Evolutionary conservation across 2,797 vertebrate genomes (phyloP).

Genomic region (Mus minutoides): DNA sequence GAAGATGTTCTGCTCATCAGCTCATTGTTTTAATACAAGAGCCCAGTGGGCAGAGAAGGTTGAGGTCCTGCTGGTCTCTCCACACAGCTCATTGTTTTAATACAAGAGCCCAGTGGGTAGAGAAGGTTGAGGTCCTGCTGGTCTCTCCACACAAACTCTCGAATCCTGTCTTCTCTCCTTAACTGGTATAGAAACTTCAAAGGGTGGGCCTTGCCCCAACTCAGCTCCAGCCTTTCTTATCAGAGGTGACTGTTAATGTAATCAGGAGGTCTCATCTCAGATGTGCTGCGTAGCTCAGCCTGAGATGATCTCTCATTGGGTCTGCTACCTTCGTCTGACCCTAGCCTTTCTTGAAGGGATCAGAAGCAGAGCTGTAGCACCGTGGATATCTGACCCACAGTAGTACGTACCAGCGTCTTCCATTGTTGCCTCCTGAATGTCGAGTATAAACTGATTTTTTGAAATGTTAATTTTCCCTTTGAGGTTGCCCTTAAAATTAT

Average conservation of each 20-base stretch:
- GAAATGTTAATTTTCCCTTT: constrained; percentile 39
- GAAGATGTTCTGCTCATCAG: constrained; percentile 55
- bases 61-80: background rate
- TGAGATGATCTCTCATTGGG: background rate
- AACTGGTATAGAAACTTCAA: constrained; percentile 8
- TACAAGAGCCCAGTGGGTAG: background rate
- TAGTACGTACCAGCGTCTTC: constrained; percentile 74
- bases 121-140: background rate
- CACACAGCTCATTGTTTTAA: background rate
- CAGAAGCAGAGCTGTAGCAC: background rate
- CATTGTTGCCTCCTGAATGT: constrained; percentile 57
- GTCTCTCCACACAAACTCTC: background rate
- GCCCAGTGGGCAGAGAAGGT: background rate
- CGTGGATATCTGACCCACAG: constrained; percentile 72
- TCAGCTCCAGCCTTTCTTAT: constrained; percentile 54
- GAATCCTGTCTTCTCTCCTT: background rate
- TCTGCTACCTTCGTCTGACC: background rate
- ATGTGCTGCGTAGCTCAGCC: background rate
- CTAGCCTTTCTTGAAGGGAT: background rate
- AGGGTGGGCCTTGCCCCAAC: background rate
- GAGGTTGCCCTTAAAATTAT: constrained; percentile 47
- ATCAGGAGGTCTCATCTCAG: constrained; percentile 11
- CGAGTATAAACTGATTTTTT: constrained; percentile 69
- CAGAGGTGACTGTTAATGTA: constrained; percentile 50
- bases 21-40: background rate